Base-by-base conservation (phyloP, 2,113 vertebrate genomes). In the Zosterops pallidus region DNA sequence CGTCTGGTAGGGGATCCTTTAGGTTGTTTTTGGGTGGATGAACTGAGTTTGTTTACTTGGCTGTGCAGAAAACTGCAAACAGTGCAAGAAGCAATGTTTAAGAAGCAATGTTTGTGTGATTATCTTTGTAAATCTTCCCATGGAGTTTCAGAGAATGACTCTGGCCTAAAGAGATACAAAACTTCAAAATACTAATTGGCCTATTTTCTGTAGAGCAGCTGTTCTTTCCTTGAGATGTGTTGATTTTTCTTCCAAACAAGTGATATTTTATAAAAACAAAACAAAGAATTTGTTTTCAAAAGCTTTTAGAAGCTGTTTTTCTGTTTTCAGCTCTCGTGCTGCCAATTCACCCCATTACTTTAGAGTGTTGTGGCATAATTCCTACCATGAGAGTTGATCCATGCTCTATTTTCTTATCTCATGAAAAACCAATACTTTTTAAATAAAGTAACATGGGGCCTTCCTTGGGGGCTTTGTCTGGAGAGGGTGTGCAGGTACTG, bases 361-460 rank as follows among this genome's bases (percentile, higher is more conserved):
- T 29, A 33, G 65, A 42, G 21, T 23, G 22, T 37, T 41, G 7
- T 0, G 19, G 37, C 0, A 0, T 26, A 8, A 56, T 81, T 84
- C 65, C 35, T 49, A 6, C 15, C 31, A 13, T 9, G 49, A 31
- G 35, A 12, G 15, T 29, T 80, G 20, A 3, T 86, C 35, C 3
- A 1, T n/a, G 24, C 5, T 1, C 21, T 53, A 0, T 47, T 89
- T 72, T 71, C 19, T 37, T 55, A 28, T 28, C 25, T 84, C 4
- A 2, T 17, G 15, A 55, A 52, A 83, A 84, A 56, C 0, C 41
- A 29, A 12, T 23, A 1, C 12, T 20, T 67, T 55, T 6, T 21
- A 2, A 37, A 26, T 35, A 11, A 4, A 62, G n/a, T 11, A 35
- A 18, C 0, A 0, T 2, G 4, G n/a, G 11, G 18, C 7, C 24